A percentile compares a stretch with the other conserved stretches of the same genome.
Evolutionary conservation across 1,140 invertebrate genomes (phyloP).

Genomic region (Magallana angulata): DNA sequence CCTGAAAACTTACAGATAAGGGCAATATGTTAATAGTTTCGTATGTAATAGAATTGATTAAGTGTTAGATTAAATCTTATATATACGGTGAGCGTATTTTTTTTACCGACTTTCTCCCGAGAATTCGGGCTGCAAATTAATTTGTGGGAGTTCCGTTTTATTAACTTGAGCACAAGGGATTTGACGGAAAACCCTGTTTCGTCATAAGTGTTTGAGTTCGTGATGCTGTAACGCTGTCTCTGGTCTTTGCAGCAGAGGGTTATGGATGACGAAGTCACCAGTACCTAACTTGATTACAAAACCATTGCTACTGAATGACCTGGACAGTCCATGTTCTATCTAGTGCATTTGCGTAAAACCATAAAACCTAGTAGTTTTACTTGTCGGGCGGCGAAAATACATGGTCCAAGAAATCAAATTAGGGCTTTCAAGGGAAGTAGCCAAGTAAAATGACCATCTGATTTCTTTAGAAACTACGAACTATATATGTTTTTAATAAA

Average conservation of each 20-base stretch:
- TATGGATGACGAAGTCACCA: background rate
- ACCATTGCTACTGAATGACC: background rate
- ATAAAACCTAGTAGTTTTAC: too few relatives aligned
- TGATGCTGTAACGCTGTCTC: background rate
- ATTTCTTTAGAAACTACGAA: too few relatives aligned
- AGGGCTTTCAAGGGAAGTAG: too few relatives aligned
- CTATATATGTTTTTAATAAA: too few relatives aligned
- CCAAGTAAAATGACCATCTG: too few relatives aligned
- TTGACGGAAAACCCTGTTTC: background rate
- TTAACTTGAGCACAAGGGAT: background rate
- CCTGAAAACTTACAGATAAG: background rate
- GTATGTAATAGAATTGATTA: slow-evolving; percentile 13
- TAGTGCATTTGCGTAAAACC: background rate
- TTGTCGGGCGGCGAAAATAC: too few relatives aligned
- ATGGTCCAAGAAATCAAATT: too few relatives aligned
- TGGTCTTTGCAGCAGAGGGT: background rate
- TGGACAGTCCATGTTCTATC: background rate
- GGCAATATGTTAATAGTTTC: background rate
- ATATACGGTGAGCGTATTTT: background rate
- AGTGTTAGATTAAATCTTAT: background rate
- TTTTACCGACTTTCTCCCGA: background rate
- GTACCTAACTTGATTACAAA: background rate
- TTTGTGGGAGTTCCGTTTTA: background rate
- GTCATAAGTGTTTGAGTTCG: background rate
- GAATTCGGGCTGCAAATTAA: background rate